phyloP scores from a whole-genome alignment of 1,140 invertebrate genomes.

The Nautilus pompilius region DNA sequence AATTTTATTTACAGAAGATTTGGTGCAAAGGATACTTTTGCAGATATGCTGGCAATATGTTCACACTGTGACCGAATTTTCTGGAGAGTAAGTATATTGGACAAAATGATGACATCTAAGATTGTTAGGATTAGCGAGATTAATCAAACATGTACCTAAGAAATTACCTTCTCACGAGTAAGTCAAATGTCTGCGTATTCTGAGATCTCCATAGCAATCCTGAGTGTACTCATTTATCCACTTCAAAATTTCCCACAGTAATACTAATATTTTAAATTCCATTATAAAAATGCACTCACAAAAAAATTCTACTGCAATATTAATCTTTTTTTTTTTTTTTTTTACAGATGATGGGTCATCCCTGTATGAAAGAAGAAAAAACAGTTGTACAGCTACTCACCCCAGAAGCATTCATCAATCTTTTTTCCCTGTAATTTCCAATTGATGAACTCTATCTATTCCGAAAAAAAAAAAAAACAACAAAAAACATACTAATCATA shows the following conservation, averaged over 20 bases:
- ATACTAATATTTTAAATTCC: neutral
- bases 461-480: too few relatives aligned
- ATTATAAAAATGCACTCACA: neutral
- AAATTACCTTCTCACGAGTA: neutral
- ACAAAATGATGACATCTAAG: too few relatives aligned
- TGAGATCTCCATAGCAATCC: too few relatives aligned
- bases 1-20: slow-evolving; percentile 68
- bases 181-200: too few relatives aligned
- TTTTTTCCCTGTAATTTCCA: slow-evolving; percentile 31
- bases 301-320: neutral
- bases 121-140: too few relatives aligned
- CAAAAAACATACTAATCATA: too few relatives aligned
- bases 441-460: too few relatives aligned
- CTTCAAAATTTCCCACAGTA: too few relatives aligned
- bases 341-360: slow-evolving; percentile 39
- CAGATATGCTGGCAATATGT: slow-evolving; percentile 91
- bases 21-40: slow-evolving; percentile 88
- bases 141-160: neutral
- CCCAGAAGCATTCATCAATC: slow-evolving; percentile 35
- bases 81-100: slow-evolving; percentile 78
- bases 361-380: slow-evolving; percentile 28
- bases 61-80: slow-evolving; percentile 93
- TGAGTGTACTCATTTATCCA: too few relatives aligned
- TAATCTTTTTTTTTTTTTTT: neutral
- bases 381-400: slow-evolving; percentile 15